Evolutionary conservation across 2,797 vertebrate genomes (phyloP), one percentile per base, ranked within the genome.

Genomic region (Lepus townsendii): DNA sequence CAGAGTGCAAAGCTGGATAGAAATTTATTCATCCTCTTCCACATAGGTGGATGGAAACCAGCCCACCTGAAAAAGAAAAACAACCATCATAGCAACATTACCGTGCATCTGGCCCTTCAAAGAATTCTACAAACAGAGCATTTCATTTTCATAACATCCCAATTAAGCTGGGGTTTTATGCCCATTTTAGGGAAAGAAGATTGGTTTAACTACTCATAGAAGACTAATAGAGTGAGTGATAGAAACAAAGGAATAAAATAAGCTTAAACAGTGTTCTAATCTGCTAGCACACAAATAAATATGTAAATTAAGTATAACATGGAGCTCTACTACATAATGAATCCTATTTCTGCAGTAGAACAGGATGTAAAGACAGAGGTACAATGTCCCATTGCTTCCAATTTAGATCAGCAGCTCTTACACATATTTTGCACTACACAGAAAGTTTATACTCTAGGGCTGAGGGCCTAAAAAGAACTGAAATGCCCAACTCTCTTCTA

Each of bases 21-120:
- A 80, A 92, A 88, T 92, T 98, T 98, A 99, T 97, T 99, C 99
- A 50, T 99, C 99, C 97, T 99, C 99, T 98, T 99, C 99, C 94
- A 99, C 99, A 0, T 99, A 99, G 0, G 99, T 99, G 95, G 99
- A 99, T 65, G 99, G 99, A 98, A 99, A 99, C 99, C 99, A 99
- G 97, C 99, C 99, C 95, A 99, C 99, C 99, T 99, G 94, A 68
- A 97, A 97, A 93, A 66, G 77, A 98, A 84, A 98, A 88, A 75
- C 97, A 76, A 97, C 90, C 73, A 94, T 91, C 93, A 77, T 30
- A 90, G 86, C 65, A 87, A 57, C n/a, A 7, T 57, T 89, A 86
- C 63, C 90, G 73, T 84, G 52, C 32, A 14, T 26, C 84, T 38
- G 79, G 52, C 50, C 42, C 30, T 66, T 69, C 88, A 66, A 85